Base-by-base conservation (phyloP, 2,797 vertebrate genomes). In the Pseudomugil gertrudae region DNA sequence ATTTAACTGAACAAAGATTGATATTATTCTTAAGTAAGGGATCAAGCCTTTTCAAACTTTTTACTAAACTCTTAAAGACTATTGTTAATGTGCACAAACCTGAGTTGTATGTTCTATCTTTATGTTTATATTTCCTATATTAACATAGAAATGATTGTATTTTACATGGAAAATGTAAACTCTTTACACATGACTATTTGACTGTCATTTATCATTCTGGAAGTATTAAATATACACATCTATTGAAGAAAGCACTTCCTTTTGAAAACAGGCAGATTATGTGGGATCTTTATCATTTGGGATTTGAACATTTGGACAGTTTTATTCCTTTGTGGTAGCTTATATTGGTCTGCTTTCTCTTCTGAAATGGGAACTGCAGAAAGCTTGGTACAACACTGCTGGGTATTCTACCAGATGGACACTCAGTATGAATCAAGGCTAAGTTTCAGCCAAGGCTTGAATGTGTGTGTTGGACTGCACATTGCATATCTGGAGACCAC, bases 401-500 rank as follows among this genome's bases (percentile, higher is more conserved):
- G 93, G 90, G 89, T 91, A 90, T 92, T 93, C 88, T 84, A 91
- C 84, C 91, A 93, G 90, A 94, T 92, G 93, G 90, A 93, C 89
- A 68, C 85, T 88, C 81, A 15, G 87, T 90, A 92, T 93, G 93
- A 94, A 93, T 94, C 86, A 89, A 82, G 79, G 79, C 89, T 89
- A 89, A 85, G 90, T 89, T 86, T 90, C 82, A 82, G 89, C 90
- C 92, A 92, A 91, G 89, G 83, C 84, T 67, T 38, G 57, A 86
- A 85, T 95, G 93, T 95, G 90, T 94, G 92, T 93, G 91, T 95
- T 95, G 94, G 94, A 94, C 92, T 84, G 79, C 78, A 78, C 80
- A 59, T 81, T 84, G 87, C 91, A 94, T 94, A 93, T 94, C 92
- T 92, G 89, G 89, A 94, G 97, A 98, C 97, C 97, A 99, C 97